Base-by-base conservation (phyloP, 2,888 invertebrate genomes). In the Coenonympha arcania region DNA sequence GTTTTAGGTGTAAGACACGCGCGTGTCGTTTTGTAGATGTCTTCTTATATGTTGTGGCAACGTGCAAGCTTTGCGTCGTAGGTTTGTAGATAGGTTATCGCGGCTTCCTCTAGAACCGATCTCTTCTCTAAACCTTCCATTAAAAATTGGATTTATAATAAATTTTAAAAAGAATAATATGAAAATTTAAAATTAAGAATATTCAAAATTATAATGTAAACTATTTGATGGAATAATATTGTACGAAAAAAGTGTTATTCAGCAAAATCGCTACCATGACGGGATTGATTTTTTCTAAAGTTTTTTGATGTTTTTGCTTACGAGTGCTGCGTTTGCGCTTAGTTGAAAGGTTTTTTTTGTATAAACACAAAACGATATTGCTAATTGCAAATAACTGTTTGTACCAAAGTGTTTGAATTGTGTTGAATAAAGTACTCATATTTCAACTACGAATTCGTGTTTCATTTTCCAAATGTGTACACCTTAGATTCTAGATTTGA, bases 341-440 rank as follows among this genome's bases (percentile, higher is more conserved):
- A 58, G 67, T 69, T 65, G 61, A 65, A 63, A 64, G 65, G 64
- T 71, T 60, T 63, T 69, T 64, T 63, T 33, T 68, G 45, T 45
- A 66, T 69, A 68, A 64, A 65, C 63, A 73, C 70, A 68, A 70
- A 69, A 69, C 63, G 63, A 73, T 68, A 72, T 71, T 69, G 79
- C 79, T 76, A 69, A 74, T 71, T 72, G 74, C 82, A 77, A 76
- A 77, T 78, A 81, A 83, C 78, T 75, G 75, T 83, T 80, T 85
- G 85, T 87, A 87, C 87, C 87, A 87, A 87, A 87, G 87, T 85
- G 84, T 86, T 87, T 83, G 83, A 84, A 80, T 85, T 87, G 84
- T 86, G 79, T 85, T 86, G 76, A 87, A 87, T 86, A 84, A 84
- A 87, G 73, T 85, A 87, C 76, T 82, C 82, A 80, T 83, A 79